A percentile compares a stretch with the other conserved stretches of the same genome.
phyloP scores from a whole-genome alignment of 2,113 vertebrate genomes.

The Peromyscus californicus region DNA sequence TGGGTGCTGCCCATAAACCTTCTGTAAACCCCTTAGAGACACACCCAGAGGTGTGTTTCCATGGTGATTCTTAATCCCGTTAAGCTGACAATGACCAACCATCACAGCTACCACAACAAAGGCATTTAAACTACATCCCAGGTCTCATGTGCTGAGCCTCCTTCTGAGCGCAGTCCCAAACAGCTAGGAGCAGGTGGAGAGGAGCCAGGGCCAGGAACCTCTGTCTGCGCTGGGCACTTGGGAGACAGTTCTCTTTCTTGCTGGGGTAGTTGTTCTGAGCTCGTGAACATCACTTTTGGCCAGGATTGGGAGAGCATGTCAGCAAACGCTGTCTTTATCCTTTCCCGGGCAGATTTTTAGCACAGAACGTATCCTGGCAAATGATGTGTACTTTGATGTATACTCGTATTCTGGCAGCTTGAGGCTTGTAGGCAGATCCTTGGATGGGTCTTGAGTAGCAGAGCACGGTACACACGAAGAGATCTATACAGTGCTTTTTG shows the following conservation, averaged over 20 bases:
- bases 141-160: background rate
- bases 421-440: conserved; percentile 37
- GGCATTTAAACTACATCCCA: background rate
- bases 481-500: background rate
- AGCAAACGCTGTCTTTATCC: background rate
- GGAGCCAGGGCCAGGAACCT: background rate
- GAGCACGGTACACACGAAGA: background rate
- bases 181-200: background rate
- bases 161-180: background rate
- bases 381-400: background rate
- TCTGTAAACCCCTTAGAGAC: background rate
- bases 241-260: background rate
- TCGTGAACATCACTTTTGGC: background rate
- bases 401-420: background rate
- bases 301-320: background rate
- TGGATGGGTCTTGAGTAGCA: background rate
- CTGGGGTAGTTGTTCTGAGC: background rate
- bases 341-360: conserved; percentile 25
- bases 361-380: background rate
- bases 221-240: background rate
- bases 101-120: background rate
- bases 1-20: background rate
- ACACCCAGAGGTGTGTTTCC: background rate
- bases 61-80: background rate
- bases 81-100: background rate